Evolutionary conservation across 2,113 vertebrate genomes (phyloP), one percentile per base, ranked within the genome.

Genomic region (Pterophyllum scalare): DNA sequence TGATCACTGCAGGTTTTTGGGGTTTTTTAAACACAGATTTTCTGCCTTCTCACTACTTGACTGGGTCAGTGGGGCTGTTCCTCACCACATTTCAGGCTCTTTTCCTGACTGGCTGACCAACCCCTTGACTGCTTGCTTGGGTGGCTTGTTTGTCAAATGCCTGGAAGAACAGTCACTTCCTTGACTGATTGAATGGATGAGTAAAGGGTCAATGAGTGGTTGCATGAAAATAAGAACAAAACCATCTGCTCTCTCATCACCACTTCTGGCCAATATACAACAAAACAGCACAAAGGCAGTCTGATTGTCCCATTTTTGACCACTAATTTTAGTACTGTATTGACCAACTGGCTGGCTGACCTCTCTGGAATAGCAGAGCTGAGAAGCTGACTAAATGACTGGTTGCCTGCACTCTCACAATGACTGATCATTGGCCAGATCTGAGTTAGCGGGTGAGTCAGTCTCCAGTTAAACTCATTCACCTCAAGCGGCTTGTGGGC

Each of bases 381-480:
- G 72, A 77, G 75, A 81, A 80, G 70, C 77, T 59, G 35, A 75
- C 38, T 85, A 83, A 86, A 84, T 84, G 87, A 88, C 85, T 88
- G 77, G 79, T 89, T 84, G 78, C 62, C 61, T 82, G 84, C 52
- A 61, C 64, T 88, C 49, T 79, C 86, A 59, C 90, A 89, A 80
- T 83, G 75, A 85, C 90, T 76, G 80, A 81, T 82, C 33, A 15
- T 43, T 12, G 76, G 89, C 89, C 83, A 84, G 83, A 80, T 74
- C 81, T 78, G 79, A 64, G 88, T 91, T 88, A 90, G 82, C 6
- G 85, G 67, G 60, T 89, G 88, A 92, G 83, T 93, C 90, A 80
- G 83, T 75, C 75, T 88, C 77, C 79, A 80, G 49, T 83, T 85
- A 86, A 93, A 94, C 87, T 75, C 87, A 59, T 84, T 93, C 88